These are phyloP conservation scores for Chaetops frenatus DNA, from an alignment of 2,113 vertebrate species.

Conservation along the genomic window DNA sequence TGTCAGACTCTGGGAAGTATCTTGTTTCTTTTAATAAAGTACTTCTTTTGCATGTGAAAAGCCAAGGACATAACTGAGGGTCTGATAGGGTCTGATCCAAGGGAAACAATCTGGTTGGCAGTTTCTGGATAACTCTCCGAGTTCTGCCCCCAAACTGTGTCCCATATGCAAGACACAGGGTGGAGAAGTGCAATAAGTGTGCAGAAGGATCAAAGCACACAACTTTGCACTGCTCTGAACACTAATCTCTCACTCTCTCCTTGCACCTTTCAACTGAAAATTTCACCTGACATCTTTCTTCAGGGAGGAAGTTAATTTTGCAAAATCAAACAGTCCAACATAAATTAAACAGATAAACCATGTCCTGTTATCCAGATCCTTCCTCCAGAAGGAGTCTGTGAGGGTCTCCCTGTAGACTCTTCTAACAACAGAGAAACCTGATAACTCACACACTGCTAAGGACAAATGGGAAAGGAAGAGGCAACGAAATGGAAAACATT, in stretches of 20 bases:
- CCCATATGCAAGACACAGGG: neutral
- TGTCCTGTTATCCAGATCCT: conserved; percentile 13
- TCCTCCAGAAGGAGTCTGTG: neutral
- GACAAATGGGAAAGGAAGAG: conserved; percentile 19
- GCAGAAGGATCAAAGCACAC: neutral
- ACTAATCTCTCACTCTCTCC: neutral
- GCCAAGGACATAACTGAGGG: neutral
- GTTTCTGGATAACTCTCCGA: conserved; percentile 22
- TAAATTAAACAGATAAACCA: conserved; percentile 58
- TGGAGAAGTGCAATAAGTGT: neutral
- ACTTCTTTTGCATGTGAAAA: conserved; percentile 50
- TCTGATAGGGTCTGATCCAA: conserved; percentile 26
- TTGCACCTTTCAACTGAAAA: conserved; percentile 25
- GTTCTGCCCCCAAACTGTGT: neutral
- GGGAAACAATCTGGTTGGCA: conserved; percentile 20
- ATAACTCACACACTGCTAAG: neutral
- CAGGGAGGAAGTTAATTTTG: conserved; percentile 45
- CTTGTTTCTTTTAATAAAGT: conserved; percentile 44
- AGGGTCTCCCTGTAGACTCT: neutral
- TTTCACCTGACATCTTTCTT: conserved; percentile 30
- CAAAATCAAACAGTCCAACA: conserved; percentile 44
- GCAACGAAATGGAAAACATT: conserved; percentile 42
- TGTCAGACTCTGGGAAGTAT: conserved; percentile 43
- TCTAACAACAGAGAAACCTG: neutral
- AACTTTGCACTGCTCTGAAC: neutral